Evolutionary conservation across 1,140 invertebrate genomes (phyloP).

Genomic region (Polypedilum pembai): DNA sequence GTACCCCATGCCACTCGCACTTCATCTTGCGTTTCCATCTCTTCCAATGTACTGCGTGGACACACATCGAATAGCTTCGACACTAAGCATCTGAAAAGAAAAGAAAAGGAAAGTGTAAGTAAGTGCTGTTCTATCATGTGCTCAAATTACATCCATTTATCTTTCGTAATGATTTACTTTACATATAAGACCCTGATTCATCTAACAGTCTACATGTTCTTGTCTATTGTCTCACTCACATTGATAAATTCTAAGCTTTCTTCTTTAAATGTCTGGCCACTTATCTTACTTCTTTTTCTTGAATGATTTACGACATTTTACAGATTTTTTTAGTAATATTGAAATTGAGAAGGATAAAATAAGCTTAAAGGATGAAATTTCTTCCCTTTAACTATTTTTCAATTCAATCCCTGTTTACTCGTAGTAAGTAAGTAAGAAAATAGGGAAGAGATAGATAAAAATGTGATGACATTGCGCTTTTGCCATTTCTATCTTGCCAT

Average conservation of each 20-base stretch:
- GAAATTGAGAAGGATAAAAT: not conserved
- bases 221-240: not conserved
- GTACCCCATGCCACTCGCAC: constrained; percentile 84
- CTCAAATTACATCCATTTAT: not conserved
- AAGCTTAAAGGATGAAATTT: too few relatives aligned
- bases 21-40: constrained; percentile 86
- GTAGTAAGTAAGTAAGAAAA: too few relatives aligned
- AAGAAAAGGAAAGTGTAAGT: not conserved
- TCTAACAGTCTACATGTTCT: too few relatives aligned
- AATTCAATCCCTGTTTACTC: too few relatives aligned
- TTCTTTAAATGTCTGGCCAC: not conserved
- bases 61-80: constrained; percentile 93
- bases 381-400: too few relatives aligned
- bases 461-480: too few relatives aligned
- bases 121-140: not conserved
- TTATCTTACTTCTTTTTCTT: not conserved
- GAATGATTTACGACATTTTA: not conserved
- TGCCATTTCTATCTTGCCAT: too few relatives aligned
- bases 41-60: constrained; percentile 77
- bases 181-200: not conserved
- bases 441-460: too few relatives aligned
- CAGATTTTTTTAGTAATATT: not conserved
- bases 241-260: not conserved
- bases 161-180: not conserved
- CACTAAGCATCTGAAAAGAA: constrained; percentile 60